These are phyloP conservation scores for Agriotes lineatus DNA, from an alignment of 2,888 invertebrate genomes.

Conservation along the genomic window DNA sequence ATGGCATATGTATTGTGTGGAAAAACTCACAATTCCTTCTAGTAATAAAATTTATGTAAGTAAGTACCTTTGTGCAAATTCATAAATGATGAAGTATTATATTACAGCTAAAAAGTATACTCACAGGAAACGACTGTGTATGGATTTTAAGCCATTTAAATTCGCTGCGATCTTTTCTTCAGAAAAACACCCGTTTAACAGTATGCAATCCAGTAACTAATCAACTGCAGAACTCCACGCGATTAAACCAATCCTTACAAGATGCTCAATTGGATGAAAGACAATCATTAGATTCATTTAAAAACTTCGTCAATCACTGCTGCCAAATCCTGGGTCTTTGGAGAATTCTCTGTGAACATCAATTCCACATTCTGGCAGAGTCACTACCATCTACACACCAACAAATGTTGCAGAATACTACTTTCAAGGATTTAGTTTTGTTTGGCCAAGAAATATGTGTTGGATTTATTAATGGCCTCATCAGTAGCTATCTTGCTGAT, in stretches of 20 bases:
- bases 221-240: conserved; percentile 42
- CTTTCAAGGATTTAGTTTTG: conserved; percentile 81
- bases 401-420: conserved; percentile 72
- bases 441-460: conserved; percentile 83
- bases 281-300: conserved; percentile 82
- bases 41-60: conserved; percentile 73
- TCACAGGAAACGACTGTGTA: conserved; percentile 78
- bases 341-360: conserved; percentile 93
- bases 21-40: conserved; percentile 68
- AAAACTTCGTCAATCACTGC: conserved; percentile 74
- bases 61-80: conserved; percentile 45
- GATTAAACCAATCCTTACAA: conserved; percentile 56
- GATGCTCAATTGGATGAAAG: conserved; percentile 77
- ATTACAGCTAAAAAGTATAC: conserved; percentile 75
- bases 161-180: conserved; percentile 81
- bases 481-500: conserved; percentile 93
- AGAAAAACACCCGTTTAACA: conserved; percentile 72
- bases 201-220: conserved; percentile 44
- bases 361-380: conserved; percentile 84
- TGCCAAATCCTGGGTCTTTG: conserved; percentile 94
- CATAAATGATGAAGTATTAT: conserved; percentile 29
- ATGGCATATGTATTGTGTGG: conserved; percentile 86
- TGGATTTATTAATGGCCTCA: conserved; percentile 84
- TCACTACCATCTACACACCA: conserved; percentile 77
- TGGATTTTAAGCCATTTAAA: conserved; percentile 82